Base-by-base conservation (phyloP, 2,797 vertebrate species). In the Thripadectes ignobilis region DNA sequence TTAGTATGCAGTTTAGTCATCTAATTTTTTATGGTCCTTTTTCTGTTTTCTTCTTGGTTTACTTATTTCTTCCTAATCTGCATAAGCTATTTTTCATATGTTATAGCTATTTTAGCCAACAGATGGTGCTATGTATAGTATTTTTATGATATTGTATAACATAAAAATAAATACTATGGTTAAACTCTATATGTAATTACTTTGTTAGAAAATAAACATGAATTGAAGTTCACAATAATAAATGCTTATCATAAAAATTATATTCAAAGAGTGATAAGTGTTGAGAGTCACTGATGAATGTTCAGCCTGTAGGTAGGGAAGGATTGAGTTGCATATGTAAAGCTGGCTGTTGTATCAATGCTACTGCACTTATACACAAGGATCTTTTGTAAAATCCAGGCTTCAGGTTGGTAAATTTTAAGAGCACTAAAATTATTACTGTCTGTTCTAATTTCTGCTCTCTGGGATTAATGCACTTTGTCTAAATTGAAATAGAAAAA, bases 51-150 rank as follows among this genome's bases (percentile, higher is more conserved):
- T 51, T 92, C 10, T 85, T 96, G 48, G 57, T 91, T 86, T 94
- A 63, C 36, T 86, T 59, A 87, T 94, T 93, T 79, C 48, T 88
- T 57, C 54, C 59, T 86, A 94, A 96, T 95, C 89, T 97, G 46
- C 92, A 97, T 96, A 82, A 96, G 55, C 88, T 75, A 92, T 96
- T 96, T 96, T 95, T 98, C 95, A 94, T 96, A 62, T 96, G 82
- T 95, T 96, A 91, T 96, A 97, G 96, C 89, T 96, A 95, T 92
- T 79, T 96, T 74, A 96, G 76, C 94, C 97, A 97, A 98, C 98
- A 98, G 97, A 97, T 97, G 96, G 97, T 98, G 95, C 95, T 96
- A 75, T 92, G 55, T 66, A 96, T 97, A 97, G 96, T 41, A 96
- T 91, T 97, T 98, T 98, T 94, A 98, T 97, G 94, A 87, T 90